A percentile compares a stretch with the other conserved stretches of the same genome.
These are phyloP conservation scores for Drosophila falleni DNA, from an alignment of 2,888 invertebrate species.

Conservation along the genomic window DNA sequence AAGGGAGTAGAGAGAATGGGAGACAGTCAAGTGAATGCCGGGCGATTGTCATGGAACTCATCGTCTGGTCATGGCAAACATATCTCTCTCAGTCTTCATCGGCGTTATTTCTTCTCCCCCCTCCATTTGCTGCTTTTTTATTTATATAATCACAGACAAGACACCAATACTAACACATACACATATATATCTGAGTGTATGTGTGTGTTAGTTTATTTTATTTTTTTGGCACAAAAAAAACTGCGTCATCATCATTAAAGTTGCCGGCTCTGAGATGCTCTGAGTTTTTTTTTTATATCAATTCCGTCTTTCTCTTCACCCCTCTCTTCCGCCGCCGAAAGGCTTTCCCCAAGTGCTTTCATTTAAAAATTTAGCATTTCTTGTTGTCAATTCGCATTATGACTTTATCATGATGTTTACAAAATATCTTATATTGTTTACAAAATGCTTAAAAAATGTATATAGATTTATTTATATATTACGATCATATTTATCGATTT, in stretches of 20 bases:
- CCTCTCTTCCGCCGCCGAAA: background rate
- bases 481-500: background rate
- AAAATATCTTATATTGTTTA: conserved; percentile 2
- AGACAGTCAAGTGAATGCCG: conserved; percentile 38
- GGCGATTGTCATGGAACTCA: conserved; percentile 61
- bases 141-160: conserved; percentile 64
- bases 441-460: background rate
- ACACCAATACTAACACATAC: conserved; percentile 17
- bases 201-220: conserved; percentile 20
- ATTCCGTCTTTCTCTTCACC: background rate
- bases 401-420: conserved; percentile 19
- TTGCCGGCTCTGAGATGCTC: conserved; percentile 51
- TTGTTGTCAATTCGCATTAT: conserved; percentile 29
- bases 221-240: conserved; percentile 64
- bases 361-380: conserved; percentile 38
- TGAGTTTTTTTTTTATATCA: conserved; percentile 3
- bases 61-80: conserved; percentile 68
- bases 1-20: background rate
- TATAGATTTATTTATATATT: conserved; percentile 3
- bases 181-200: conserved; percentile 8
- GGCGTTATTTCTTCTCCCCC: conserved; percentile 14
- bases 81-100: conserved; percentile 33
- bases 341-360: conserved; percentile 14
- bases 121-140: conserved; percentile 23
- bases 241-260: conserved; percentile 74